Conservation (phyloP, 2,888 invertebrate species). For the Entomobrya multifasciata region DNA sequence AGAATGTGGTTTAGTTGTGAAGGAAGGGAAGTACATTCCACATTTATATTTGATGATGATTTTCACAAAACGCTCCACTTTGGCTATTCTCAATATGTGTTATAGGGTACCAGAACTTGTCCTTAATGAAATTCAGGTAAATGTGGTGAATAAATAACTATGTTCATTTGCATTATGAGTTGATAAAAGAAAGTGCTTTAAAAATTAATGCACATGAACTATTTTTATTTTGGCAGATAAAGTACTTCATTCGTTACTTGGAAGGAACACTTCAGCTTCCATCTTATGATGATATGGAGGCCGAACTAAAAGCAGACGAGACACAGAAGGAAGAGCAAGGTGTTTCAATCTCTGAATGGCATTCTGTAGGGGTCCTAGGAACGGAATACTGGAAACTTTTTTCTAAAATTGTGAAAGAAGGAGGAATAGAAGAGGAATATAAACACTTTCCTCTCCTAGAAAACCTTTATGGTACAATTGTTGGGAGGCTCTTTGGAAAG, state of each 20-base stretch:
- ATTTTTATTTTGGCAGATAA: no score
- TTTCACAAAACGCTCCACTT: conserved; percentile 52
- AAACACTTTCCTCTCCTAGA: conserved; percentile 9
- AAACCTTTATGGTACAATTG: neutral
- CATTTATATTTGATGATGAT: conserved; percentile 45
- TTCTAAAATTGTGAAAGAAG: conserved; percentile 7
- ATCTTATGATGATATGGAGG: conserved; percentile 50
- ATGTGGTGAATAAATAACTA: no score
- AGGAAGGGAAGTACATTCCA: conserved; percentile 38
- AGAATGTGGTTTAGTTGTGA: neutral
- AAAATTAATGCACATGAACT: no score
- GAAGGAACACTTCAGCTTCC: conserved; percentile 43
- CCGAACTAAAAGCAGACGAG: conserved; percentile 7
- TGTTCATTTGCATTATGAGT: no score
- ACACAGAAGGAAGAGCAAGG: conserved; percentile 19
- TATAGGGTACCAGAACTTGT: conserved; percentile 30
- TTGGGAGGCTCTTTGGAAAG: conserved; percentile 37
- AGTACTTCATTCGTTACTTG: conserved; percentile 15
- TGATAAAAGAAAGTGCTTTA: no score
- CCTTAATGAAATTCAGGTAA: conserved; percentile 46
- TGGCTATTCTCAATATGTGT: conserved; percentile 35
- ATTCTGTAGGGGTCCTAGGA: conserved; percentile 44
- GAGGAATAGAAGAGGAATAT: conserved; percentile 41
- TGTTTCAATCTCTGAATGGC: conserved; percentile 17
- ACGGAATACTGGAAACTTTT: conserved; percentile 12